Base-by-base conservation (phyloP, 2,113 vertebrate species). In the Tyrannus savana region DNA sequence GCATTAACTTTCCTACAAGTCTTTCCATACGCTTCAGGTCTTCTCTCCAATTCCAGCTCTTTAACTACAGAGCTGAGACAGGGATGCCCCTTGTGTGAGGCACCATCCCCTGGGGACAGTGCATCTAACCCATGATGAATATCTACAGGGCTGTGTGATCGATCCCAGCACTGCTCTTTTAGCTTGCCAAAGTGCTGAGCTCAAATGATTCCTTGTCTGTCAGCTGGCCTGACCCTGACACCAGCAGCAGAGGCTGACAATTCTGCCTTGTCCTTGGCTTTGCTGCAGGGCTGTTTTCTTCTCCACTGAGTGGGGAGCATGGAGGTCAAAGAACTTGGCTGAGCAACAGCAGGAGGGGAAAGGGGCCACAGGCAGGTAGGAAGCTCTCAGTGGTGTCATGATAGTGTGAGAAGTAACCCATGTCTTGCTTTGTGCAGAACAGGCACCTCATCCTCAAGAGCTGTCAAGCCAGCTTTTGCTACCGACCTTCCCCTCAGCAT, bases 231-330 rank as follows among this genome's bases (percentile, higher is more conserved):
- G 78, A 68, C 63, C 56, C 55, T 91, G 82, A 84, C 80, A 87
- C 19, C 8, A 42, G 50, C 22, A 11, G 59, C 37, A 55, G 69
- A 59, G 52, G 50, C 22, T 91, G 84, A 85, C 68, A 87, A 22
- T 82, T n/a, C 66, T 62, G 47, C 28, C 2, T 81, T 72, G 66
- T 91, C 64, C 50, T 86, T 0, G 0, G 55, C 22, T 50, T 81
- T 77, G 55, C 69, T 91, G 60, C 31, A 41, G 53, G 69, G 68
- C 63, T 85, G n/a, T 31, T 90, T 63, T 76, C 55, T 82, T 67
- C 75, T 60, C 44, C 0, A 1, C 31, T 5, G 4, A 28, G 12
- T 1, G 0, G 37, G 47, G 49, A 47, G 19, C 13, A 3, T 1
- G 13, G 66, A 82, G 58, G 50, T 72, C 64, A 75, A 44, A 55